These are phyloP conservation scores for Augochlora pura DNA, from an alignment of 1,140 invertebrate genomes.

Conservation along the genomic window DNA sequence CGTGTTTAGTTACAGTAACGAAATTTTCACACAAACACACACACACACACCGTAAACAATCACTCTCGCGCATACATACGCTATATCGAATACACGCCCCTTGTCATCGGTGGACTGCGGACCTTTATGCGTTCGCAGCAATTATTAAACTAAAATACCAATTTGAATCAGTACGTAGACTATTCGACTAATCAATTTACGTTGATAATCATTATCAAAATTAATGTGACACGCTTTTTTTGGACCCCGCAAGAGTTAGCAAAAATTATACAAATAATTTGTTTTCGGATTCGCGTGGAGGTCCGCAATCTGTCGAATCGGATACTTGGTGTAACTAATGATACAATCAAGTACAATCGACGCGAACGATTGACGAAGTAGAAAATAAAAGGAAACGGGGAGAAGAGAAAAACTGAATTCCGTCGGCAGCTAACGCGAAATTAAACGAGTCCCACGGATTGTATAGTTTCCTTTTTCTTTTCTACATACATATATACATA, in stretches of 20 bases:
- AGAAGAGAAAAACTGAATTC: constrained; percentile 55
- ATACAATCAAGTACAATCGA: constrained; percentile 52
- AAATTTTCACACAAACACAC: constrained; percentile 33
- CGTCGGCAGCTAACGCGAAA: constrained; percentile 67
- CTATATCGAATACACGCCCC: constrained; percentile 19
- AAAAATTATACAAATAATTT: too few relatives aligned
- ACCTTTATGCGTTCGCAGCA: too few relatives aligned
- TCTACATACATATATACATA: constrained; percentile 53
- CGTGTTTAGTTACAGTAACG: constrained; percentile 26
- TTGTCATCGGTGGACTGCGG: constrained; percentile 13
- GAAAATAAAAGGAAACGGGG: constrained; percentile 2
- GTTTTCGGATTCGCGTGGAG: too few relatives aligned
- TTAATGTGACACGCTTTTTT: too few relatives aligned
- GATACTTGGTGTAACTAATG: constrained; percentile 36
- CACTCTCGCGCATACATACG: neutral
- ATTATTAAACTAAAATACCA: too few relatives aligned
- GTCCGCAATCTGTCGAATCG: too few relatives aligned
- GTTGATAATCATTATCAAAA: too few relatives aligned
- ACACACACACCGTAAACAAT: neutral
- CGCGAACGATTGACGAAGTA: constrained; percentile 26
- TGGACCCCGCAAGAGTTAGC: too few relatives aligned
- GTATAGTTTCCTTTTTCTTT: constrained; percentile 70
- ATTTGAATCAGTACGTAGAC: too few relatives aligned
- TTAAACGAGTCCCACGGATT: constrained; percentile 66
- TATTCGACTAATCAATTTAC: too few relatives aligned